Percentiles rank a stretch among this genome's conserved stretches.
phyloP scores from a whole-genome alignment of 1,140 invertebrate genomes.

The Formica selysi region DNA sequence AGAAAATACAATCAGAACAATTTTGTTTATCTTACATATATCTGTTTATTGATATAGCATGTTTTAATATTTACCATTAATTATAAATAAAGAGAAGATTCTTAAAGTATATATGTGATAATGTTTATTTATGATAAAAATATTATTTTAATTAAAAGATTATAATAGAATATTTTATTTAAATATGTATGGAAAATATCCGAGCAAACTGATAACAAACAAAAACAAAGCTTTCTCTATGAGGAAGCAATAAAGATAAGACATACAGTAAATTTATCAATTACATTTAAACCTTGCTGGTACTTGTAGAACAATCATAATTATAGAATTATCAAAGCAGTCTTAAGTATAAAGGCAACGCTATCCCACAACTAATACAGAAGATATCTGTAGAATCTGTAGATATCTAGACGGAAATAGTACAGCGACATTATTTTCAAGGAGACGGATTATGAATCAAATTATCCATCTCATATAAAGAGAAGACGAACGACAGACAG shows the following conservation, averaged over 20 bases:
- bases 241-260: not conserved
- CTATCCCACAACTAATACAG: constrained; percentile 38
- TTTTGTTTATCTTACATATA: no score
- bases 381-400: constrained; percentile 62
- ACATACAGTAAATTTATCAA: constrained; percentile 34
- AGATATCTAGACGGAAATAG: constrained; percentile 58
- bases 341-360: constrained; percentile 44
- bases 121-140: no score
- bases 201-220: not conserved
- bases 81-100: no score
- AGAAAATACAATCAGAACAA: no score
- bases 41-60: no score
- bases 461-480: constrained; percentile 70
- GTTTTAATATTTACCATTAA: no score
- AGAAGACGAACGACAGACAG: constrained; percentile 31
- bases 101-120: no score
- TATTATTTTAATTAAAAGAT: not conserved
- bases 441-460: constrained; percentile 65
- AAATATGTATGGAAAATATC: not conserved
- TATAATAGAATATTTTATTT: not conserved
- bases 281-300: constrained; percentile 36
- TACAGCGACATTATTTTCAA: constrained; percentile 72
- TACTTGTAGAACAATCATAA: not conserved
- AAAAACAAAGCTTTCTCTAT: no score
- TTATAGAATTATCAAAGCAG: not conserved